A percentile compares a stretch with the other conserved stretches of the same genome.
phyloP scores from a whole-genome alignment of 1,140 invertebrate species.

The Drosophila arawakana region DNA sequence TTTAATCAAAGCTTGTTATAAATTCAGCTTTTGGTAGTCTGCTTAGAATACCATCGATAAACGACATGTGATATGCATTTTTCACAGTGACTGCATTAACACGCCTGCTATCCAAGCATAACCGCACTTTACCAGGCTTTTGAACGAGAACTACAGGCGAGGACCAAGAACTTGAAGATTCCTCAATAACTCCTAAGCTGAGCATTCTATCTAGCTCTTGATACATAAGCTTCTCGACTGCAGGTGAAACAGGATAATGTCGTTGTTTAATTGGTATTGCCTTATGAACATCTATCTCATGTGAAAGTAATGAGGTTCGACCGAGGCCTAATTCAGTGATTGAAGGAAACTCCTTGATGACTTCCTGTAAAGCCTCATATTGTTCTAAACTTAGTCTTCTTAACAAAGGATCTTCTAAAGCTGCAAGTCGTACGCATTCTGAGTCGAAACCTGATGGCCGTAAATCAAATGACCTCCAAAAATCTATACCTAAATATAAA shows the following conservation, averaged over 20 bases:
- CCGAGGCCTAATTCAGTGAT: constrained; percentile 1
- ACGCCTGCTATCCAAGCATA: constrained; percentile 3
- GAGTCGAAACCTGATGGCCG: no score
- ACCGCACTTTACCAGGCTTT: no score
- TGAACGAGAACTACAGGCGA: constrained; percentile 15
- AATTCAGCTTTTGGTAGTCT: constrained; percentile 25
- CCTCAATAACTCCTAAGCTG: constrained; percentile 21
- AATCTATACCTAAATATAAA: constrained; percentile 1
- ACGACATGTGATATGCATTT: constrained; percentile 39
- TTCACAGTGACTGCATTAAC: constrained; percentile 21
- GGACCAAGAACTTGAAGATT: constrained; percentile 22
- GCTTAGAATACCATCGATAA: constrained; percentile 50
- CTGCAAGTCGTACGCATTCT: no score
- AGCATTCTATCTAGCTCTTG: constrained; percentile 21
- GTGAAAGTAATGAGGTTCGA: background rate
- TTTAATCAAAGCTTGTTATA: constrained; percentile 66
- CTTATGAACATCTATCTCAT: constrained; percentile 9
- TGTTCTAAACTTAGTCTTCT: no score
- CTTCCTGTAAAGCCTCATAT: no score
- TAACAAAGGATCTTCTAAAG: no score
- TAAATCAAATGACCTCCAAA: constrained; percentile 7
- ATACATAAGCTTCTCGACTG: constrained; percentile 20
- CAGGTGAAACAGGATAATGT: constrained; percentile 22
- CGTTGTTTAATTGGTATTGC: constrained; percentile 23
- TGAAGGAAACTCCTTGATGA: no score